Evolutionary conservation across 2,888 invertebrate species (phyloP).

Genomic region (Leptopterna dolabrata): DNA sequence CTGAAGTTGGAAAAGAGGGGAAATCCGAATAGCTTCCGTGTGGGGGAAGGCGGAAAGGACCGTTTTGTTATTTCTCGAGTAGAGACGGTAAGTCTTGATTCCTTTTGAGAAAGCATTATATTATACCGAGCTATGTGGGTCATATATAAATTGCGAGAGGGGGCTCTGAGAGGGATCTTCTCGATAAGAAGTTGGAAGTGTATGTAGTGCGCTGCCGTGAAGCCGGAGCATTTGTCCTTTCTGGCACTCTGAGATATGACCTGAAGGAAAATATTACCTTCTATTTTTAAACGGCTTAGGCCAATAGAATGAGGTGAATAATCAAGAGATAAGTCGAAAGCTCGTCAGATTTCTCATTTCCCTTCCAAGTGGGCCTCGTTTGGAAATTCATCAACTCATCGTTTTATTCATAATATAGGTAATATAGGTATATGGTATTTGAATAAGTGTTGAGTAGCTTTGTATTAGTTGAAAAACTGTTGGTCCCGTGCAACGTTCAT

Average conservation of each 20-base stretch:
- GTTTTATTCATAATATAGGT: too few species aligned
- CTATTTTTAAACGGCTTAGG: slow-evolving; percentile 51
- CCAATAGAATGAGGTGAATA: slow-evolving; percentile 41
- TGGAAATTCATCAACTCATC: too few species aligned
- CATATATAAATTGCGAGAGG: slow-evolving; percentile 48
- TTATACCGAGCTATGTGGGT: slow-evolving; percentile 49
- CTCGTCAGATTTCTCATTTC: background rate
- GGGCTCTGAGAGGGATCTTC: slow-evolving; percentile 14
- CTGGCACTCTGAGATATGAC: slow-evolving; percentile 48
- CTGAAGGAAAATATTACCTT: slow-evolving; percentile 35
- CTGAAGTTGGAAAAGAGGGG: background rate
- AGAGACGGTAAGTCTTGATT: slow-evolving; percentile 53
- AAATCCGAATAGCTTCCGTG: background rate
- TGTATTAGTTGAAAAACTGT: too few species aligned
- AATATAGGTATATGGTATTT: too few species aligned
- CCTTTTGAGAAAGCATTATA: slow-evolving; percentile 53
- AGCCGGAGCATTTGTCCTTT: slow-evolving; percentile 38
- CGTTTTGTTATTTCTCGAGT: slow-evolving; percentile 44
- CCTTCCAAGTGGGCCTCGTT: background rate
- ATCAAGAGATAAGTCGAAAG: background rate
- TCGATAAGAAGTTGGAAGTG: slow-evolving; percentile 43
- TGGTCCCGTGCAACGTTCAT: too few species aligned
- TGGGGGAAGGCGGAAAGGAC: background rate
- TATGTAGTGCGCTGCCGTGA: slow-evolving; percentile 37
- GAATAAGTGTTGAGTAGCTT: too few species aligned